phyloP scores from a whole-genome alignment of 2,113 vertebrate species.

The Mus pahari region DNA sequence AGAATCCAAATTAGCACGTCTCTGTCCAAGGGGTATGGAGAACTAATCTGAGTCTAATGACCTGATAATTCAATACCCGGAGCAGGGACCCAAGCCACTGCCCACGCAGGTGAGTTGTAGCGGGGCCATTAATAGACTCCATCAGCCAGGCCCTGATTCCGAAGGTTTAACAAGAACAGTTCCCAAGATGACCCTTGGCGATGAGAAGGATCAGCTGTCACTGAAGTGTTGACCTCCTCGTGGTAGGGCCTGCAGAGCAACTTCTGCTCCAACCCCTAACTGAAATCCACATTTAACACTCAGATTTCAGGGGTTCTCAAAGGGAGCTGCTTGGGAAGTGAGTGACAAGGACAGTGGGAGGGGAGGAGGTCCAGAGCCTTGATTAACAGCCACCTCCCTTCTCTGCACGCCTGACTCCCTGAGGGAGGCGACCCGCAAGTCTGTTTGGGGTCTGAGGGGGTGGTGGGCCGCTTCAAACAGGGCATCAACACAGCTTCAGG shows the following conservation, averaged over 20 bases:
- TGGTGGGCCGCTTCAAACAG: slow-evolving; percentile 7
- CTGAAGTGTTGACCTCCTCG: not conserved
- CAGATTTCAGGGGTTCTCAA: not conserved
- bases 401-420: not conserved
- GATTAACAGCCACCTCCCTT: not conserved
- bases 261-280: not conserved
- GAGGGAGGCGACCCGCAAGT: not conserved
- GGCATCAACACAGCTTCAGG: slow-evolving; percentile 53
- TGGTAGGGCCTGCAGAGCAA: not conserved
- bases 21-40: slow-evolving; percentile 56
- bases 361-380: not conserved
- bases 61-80: not conserved
- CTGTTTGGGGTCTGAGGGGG: slow-evolving; percentile 25
- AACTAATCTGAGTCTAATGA: slow-evolving; percentile 61
- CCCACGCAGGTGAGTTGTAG: not conserved
- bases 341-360: not conserved
- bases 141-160: not conserved
- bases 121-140: not conserved
- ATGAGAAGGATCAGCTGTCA: not conserved
- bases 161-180: not conserved
- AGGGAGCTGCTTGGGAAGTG: not conserved
- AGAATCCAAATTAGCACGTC: slow-evolving; percentile 5
- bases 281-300: not conserved
- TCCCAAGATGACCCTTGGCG: not conserved
- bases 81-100: not conserved